These are phyloP conservation scores for Lutjanus argentimaculatus DNA, from an alignment of 2,797 vertebrate species.

Conservation along the genomic window DNA sequence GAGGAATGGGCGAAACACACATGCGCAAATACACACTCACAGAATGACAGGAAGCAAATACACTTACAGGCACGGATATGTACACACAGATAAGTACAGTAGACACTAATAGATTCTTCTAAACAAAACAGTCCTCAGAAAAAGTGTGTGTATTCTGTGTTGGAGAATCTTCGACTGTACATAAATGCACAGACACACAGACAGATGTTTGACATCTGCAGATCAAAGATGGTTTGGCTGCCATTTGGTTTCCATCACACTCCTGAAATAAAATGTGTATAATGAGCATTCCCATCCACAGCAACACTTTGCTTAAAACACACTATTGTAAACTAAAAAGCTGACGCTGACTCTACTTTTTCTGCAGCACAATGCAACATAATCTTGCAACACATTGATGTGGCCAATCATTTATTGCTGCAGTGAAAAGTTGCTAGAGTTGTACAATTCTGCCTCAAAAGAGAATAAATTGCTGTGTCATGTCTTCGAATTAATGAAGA, in stretches of 20 bases:
- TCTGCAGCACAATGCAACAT: conserved; percentile 15
- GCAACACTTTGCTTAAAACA: neutral
- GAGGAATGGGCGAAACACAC: conserved; percentile 54
- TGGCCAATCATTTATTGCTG: neutral
- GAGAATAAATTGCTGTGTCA: neutral
- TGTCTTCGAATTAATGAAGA: neutral
- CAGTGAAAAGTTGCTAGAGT: neutral
- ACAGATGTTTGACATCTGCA: conserved; percentile 26
- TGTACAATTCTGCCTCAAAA: neutral
- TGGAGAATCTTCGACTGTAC: conserved; percentile 11
- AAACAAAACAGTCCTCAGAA: conserved; percentile 2
- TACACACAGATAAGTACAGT: conserved; percentile 31
- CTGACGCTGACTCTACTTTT: neutral
- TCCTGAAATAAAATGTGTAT: conserved; percentile 3
- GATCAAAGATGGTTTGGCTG: conserved; percentile 16
- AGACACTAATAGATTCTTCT: conserved; percentile 13
- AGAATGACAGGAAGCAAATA: conserved; percentile 34
- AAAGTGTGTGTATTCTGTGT: neutral
- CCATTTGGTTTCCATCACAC: conserved; percentile 19
- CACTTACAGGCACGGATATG: conserved; percentile 12
- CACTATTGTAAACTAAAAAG: neutral
- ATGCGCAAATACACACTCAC: conserved; percentile 10
- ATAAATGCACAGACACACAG: conserved; percentile 17
- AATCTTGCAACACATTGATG: neutral
- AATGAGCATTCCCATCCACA: neutral